Evolutionary conservation across 2,113 vertebrate species (phyloP).

Genomic region (Cavia porcellus): DNA sequence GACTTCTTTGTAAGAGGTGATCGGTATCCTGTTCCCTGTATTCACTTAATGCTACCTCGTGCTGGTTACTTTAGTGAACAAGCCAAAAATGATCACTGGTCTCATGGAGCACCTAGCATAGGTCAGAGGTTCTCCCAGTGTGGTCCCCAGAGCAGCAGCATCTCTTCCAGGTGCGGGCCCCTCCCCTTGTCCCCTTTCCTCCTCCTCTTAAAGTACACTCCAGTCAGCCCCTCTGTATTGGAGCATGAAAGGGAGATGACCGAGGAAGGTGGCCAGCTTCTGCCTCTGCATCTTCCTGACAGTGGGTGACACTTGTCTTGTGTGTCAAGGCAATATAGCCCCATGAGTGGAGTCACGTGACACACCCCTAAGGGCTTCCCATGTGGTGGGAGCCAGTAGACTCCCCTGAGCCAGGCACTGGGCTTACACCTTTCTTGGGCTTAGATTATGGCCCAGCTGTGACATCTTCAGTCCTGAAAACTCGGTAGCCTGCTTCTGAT

Average conservation of each 20-base stretch:
- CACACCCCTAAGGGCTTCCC: background rate
- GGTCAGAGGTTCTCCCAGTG: background rate
- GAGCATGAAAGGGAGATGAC: background rate
- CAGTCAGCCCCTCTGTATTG: background rate
- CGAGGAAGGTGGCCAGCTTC: background rate
- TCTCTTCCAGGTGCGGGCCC: background rate
- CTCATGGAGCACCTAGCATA: background rate
- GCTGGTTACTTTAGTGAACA: background rate
- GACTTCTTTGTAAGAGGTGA: background rate
- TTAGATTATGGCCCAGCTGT: background rate
- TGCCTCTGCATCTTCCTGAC: slow-evolving; percentile 13
- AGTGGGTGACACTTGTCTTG: background rate
- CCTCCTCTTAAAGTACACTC: background rate
- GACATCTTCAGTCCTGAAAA: slow-evolving; percentile 2
- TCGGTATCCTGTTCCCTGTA: background rate
- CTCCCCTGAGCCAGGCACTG: background rate
- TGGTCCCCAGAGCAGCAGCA: background rate
- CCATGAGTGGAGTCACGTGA: background rate
- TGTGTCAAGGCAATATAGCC: background rate
- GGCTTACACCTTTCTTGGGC: background rate
- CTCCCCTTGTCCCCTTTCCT: background rate
- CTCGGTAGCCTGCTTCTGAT: background rate
- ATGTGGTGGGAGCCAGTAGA: background rate
- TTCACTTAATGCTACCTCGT: background rate
- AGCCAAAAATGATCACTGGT: background rate